Base-by-base conservation (phyloP, 2,888 invertebrate species). In the Drosophila vallismaia region DNA sequence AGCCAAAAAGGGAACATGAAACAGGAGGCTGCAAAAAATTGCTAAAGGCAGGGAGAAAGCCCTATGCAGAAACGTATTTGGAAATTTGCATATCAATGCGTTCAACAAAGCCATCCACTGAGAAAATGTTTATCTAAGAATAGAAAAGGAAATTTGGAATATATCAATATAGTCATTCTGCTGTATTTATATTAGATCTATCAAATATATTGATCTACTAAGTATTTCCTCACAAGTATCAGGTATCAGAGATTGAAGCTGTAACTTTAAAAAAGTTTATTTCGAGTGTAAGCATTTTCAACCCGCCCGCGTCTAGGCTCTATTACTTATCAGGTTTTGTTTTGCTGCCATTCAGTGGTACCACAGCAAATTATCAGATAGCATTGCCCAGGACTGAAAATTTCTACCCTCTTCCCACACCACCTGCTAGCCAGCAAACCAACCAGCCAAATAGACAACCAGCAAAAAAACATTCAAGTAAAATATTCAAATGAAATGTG, bases 71-170 rank as follows among this genome's bases (percentile, higher is more conserved):
- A 78, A 71, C 75, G 74, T 67, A 69, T 83, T 86, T 74, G 63
- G 63, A 81, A 87, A 88, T 88, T 88, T 87, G 86, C 89, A 87
- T 88, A 86, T 88, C 88, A 88, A 86, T 83, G 88, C 75, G 74
- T 31, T 67, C 49, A 59, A 69, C 57, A 64, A 50, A 44, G 49
- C 42, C 56, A 1, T 50, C 12, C 77, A 83, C 88, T 69, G 54
- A 29, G n/a, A 59, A 14, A 73, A 79, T 70, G 38, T 36, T n/a
- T n/a, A 9, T 19, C 12, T 29, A 10, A 57, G 49, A 26, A 26
- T 26, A 26, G 26, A 26, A 19, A 19, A 19, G 19, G 19, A 19
- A 19, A 19, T 19, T 19, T 19, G 1, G 19, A 19, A 19, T 19
- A 19, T 19, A 19, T 19, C 19, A 19, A 19, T 19, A 19, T 19